Percentiles rank a stretch among this genome's conserved stretches.
Evolutionary conservation across 2,888 invertebrate species (phyloP).

Genomic region (Tipula unca): DNA sequence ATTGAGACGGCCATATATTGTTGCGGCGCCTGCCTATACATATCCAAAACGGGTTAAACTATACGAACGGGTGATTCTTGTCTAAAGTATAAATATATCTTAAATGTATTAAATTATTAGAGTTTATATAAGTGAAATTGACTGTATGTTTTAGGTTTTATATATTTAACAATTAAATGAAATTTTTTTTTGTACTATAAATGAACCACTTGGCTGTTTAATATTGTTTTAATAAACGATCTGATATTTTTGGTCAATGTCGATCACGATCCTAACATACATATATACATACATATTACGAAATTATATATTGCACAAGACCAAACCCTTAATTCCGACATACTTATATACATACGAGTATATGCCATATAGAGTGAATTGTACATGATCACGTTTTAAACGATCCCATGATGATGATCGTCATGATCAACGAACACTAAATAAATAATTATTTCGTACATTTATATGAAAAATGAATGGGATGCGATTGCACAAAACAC

Average conservation of each 20-base stretch:
- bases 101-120: conserved; percentile 14
- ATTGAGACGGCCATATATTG: not conserved
- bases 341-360: not conserved
- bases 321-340: not conserved
- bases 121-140: not conserved
- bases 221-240: not conserved
- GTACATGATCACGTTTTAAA: not conserved
- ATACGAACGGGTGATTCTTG: not conserved
- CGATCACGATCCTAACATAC: not conserved
- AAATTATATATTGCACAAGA: not conserved
- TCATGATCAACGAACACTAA: not conserved
- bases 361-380: not conserved
- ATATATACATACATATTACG: too few relatives aligned
- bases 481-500: not conserved
- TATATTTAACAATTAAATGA: not conserved
- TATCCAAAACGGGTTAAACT: not conserved
- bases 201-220: not conserved
- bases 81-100: too few relatives aligned
- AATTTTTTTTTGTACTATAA: not conserved
- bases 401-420: not conserved
- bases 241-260: not conserved
- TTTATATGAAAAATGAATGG: not conserved
- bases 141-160: not conserved
- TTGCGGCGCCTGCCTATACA: not conserved
- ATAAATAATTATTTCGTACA: not conserved